Evolutionary conservation across 2,888 invertebrate species (phyloP), one percentile per base, ranked within the genome.

Genomic region (Lasioglossum malachurum): DNA sequence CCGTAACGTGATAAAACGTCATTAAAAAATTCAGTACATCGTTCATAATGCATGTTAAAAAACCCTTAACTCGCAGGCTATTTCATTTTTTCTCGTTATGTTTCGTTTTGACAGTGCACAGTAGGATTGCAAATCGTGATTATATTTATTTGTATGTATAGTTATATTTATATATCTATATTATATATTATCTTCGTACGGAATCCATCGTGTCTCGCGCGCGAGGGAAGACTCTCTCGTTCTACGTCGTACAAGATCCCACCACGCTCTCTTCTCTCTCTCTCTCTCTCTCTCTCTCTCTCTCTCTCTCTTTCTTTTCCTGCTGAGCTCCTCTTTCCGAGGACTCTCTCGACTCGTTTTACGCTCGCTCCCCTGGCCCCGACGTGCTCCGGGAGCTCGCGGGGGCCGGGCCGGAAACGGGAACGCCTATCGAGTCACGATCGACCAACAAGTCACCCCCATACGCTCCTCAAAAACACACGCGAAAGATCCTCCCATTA

Each of bases 21-120:
- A 73, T 89, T 91, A 91, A 91, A 91, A 91, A 91, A 91, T 85
- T 91, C 90, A 91, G 91, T 91, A 91, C 90, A 87, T 86, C 79
- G 84, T 84, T 84, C 83, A 67, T 91, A 91, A 91, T 88, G 84
- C 84, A 69, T 69, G 35, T 69, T 91, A 91, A 90, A 91, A 91
- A 91, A 91, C 89, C 69, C 91, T 91, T 91, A 91, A 89, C 78
- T 87, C 87, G 81, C 89, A 46, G 27, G 57, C 91, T 91, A 91
- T 89, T 77, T 84, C 67, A 67, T 79, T 83, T 86, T 41, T 69
- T n/a, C 53, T n/a, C 69, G 75, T 86, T 91, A 91, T 90, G 91
- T 91, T 91, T 91, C 91, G 60, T 91, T 86, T 84, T 38, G 91
- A 91, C 90, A 91, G 89, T 90, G 89, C 83, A 90, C 74, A 78